phyloP scores from a whole-genome alignment of 1,140 invertebrate genomes.

The Zaprionus capensis region DNA sequence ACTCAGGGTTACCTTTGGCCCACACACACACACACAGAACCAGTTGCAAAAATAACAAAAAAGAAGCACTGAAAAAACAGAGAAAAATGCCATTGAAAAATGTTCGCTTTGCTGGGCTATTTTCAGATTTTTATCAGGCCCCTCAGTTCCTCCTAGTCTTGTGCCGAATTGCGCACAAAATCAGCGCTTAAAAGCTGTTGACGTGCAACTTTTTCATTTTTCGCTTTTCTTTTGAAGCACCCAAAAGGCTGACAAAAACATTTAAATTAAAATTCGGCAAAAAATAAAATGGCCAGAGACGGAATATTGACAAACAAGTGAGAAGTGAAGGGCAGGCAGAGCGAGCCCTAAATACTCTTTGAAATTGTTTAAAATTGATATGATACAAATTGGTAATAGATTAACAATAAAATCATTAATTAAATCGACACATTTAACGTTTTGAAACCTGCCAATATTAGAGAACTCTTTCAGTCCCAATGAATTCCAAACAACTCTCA shows the following conservation, averaged over 20 bases:
- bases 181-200: slow-evolving; percentile 74
- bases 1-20: slow-evolving; percentile 69
- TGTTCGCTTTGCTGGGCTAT: slow-evolving; percentile 68
- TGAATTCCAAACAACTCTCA: too few relatives aligned
- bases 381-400: background rate
- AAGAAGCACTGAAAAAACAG: background rate
- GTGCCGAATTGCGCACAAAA: slow-evolving; percentile 47
- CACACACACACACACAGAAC: slow-evolving; percentile 23
- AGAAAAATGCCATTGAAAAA: slow-evolving; percentile 71
- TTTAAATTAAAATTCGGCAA: slow-evolving; percentile 76
- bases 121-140: slow-evolving; percentile 77
- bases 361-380: background rate
- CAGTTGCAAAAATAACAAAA: slow-evolving; percentile 19
- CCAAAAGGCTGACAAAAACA: slow-evolving; percentile 76
- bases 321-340: background rate
- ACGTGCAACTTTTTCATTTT: slow-evolving; percentile 40
- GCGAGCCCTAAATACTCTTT: slow-evolving; percentile 21
- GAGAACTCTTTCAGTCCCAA: background rate
- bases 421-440: background rate
- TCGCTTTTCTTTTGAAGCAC: slow-evolving; percentile 36
- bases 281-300: slow-evolving; percentile 33
- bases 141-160: slow-evolving; percentile 15
- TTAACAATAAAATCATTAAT: background rate
- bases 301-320: slow-evolving; percentile 18
- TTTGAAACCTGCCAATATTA: too few relatives aligned